phyloP scores from a whole-genome alignment of 2,113 vertebrate species.

The Micronycteris hirsuta region DNA sequence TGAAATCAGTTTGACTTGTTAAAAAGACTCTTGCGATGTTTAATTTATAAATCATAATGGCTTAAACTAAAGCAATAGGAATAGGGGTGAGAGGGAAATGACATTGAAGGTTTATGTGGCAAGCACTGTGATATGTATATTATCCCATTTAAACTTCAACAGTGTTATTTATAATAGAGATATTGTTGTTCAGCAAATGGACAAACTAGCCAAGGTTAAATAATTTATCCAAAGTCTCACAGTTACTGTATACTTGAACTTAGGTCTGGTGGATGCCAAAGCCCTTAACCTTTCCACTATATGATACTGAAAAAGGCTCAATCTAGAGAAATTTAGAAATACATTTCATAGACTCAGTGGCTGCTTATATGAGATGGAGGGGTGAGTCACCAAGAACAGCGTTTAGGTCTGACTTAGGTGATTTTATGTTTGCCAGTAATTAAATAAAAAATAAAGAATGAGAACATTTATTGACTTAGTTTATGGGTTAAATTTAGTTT shows the following conservation, averaged over 20 bases:
- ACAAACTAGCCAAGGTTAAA: background rate
- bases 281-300: background rate
- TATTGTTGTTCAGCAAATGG: background rate
- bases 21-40: background rate
- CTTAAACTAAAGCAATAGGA: background rate
- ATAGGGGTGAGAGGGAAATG: background rate
- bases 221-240: background rate
- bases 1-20: background rate
- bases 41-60: background rate
- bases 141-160: background rate
- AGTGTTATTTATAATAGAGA: background rate
- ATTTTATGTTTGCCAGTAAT: background rate
- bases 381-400: background rate
- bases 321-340: constrained; percentile 18
- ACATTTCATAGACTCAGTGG: background rate
- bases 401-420: background rate
- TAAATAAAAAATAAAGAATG: background rate
- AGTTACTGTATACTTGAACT: background rate
- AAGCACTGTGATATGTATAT: background rate
- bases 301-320: background rate
- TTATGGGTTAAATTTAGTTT: background rate
- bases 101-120: background rate
- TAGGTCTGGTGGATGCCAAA: background rate
- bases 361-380: background rate
- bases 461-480: background rate